Base-by-base conservation (phyloP, 2,888 invertebrate genomes). In the Amphipoea lucens region DNA sequence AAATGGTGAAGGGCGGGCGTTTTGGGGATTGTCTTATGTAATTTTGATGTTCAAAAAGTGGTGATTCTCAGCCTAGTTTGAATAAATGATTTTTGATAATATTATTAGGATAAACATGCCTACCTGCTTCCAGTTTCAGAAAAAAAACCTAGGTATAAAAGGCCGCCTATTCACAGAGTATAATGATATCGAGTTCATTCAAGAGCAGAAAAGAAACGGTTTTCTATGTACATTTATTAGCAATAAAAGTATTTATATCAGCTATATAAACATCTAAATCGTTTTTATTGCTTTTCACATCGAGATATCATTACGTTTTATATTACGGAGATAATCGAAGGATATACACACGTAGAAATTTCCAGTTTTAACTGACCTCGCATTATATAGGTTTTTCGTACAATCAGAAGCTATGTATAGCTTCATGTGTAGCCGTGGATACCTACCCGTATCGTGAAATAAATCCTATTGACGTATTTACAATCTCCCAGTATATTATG, bases 391-490 rank as follows among this genome's bases (percentile, higher is more conserved):
- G 4, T n/a, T n/a, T 60, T 60, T 60, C n/a, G 4, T n/a, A n/a
- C 57, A 60, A 12, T n/a, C 57, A n/a, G 57, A 60, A 60, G 57
- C 12, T 60, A 60, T n/a, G 57, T n/a, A 11, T n/a, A 20, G 48
- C 4, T 14, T 48, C 4, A 48, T 48, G 14, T 48, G 48, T 48
- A 48, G 20, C 54, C 54, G 20, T 54, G 7, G 0, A 1, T 0
- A 14, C 62, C 68, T 66, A 12, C 60, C 76, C 72, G 77, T 87
- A 81, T 78, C 76, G n/a, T 62, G 72, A 82, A 77, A 86, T 87
- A 87, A 87, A 87, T 81, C 82, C 79, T 68, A 60, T 75, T 77
- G 81, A 85, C 66, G 71, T 84, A 81, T 81, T 72, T 82, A 80
- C 82, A 69, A 66, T 79, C 74, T 79, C 62, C 45, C 69, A 68